Evolutionary conservation across 2,888 invertebrate species (phyloP).

Genomic region (Pherbina coryleti): DNA sequence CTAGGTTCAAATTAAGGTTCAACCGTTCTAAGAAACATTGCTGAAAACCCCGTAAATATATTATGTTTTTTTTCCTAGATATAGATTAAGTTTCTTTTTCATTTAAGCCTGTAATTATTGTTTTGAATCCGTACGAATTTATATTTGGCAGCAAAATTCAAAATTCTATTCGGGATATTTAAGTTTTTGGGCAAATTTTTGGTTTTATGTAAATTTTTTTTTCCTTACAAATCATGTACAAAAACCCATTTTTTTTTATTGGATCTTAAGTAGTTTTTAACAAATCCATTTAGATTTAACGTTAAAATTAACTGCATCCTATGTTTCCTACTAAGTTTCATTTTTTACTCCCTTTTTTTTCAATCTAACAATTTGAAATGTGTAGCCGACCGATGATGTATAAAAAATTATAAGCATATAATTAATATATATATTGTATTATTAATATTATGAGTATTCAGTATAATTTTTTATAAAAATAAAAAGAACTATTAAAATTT

Average conservation of each 20-base stretch:
- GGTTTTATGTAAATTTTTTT: not conserved
- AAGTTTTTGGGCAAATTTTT: not conserved
- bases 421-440: conserved; percentile 38
- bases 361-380: not conserved
- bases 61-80: conserved; percentile 43
- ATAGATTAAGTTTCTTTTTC: conserved; percentile 34
- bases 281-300: not conserved
- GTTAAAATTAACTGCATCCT: not conserved
- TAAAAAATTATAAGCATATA: conserved; percentile 29
- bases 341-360: not conserved
- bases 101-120: not conserved
- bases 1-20: conserved; percentile 16
- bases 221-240: too few relatives aligned
- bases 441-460: conserved; percentile 45
- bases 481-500: conserved; percentile 7
- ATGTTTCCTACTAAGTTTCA: not conserved
- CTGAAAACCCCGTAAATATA: conserved; percentile 43
- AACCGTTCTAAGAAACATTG: conserved; percentile 28
- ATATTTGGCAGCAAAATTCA: not conserved
- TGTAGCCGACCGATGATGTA: conserved; percentile 8
- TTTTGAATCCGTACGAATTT: not conserved
- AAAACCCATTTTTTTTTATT: not conserved
- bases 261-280: not conserved
- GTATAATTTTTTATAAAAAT: conserved; percentile 46
- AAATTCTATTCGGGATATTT: not conserved